Evolutionary conservation across 2,888 invertebrate species (phyloP), one percentile per base, ranked within the genome.

Genomic region (Pimpla rufipes): DNA sequence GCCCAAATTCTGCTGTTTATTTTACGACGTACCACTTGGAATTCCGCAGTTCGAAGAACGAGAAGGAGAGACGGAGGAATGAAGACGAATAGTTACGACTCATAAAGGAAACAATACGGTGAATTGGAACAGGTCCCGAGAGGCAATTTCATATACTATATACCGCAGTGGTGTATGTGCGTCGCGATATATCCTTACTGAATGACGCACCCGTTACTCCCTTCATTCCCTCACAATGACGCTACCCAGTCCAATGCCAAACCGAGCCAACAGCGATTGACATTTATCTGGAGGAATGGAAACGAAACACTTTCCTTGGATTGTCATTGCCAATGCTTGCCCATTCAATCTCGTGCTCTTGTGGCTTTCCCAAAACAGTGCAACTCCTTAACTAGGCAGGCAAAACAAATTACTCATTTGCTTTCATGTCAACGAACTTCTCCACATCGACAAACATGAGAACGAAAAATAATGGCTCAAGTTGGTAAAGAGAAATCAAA

Each of bases 61-160:
- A 23, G 21, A 37, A 40, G 16, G 16, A 62, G 62, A 62, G 62
- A 62, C 16, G 62, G 10, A 37, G 62, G 40, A 62, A 62, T 40
- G 18, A 62, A 62, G 62, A 40, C 70, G 37, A 70, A 55, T 35
- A 18, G 57, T 70, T 62, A 70, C 68, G 59, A 70, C 70, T 62
- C 70, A 70, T 70, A 70, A 68, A 59, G 70, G 68, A 70, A 70
- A 70, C 47, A 70, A 70, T 78, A 47, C 59, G 68, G 47, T 62
- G 78, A 29, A 78, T 70, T 78, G 78, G 59, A 78, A 78, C 50
- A 62, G 35, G 62, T 62, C 62, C 62, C 62, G 37, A 37, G 59
- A 37, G 70, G 70, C 70, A 78, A 78, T 70, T 50, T 59, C 55
- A 57, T 62, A 62, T 37, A 37, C 37, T 16, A 35, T 35, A 35